Evolutionary conservation across 2,113 vertebrate species (phyloP).

Genomic region (Strigops habroptila): DNA sequence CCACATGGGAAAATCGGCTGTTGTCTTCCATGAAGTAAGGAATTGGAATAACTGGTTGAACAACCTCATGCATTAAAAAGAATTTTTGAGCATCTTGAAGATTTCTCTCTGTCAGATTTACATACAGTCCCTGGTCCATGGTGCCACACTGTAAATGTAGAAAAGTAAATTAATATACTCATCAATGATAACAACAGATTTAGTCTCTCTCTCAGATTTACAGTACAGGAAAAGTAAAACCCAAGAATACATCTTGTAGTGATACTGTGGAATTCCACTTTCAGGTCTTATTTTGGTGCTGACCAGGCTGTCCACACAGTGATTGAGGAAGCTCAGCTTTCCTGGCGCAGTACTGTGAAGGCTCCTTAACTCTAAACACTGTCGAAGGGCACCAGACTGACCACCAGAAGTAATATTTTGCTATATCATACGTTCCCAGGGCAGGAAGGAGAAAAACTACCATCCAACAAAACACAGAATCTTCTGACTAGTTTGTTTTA

Average conservation of each 20-base stretch:
- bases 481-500: background rate
- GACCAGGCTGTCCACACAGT: background rate
- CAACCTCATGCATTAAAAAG: slow-evolving; percentile 94
- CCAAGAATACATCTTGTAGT: background rate
- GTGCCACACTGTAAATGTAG: slow-evolving; percentile 86
- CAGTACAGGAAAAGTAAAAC: background rate
- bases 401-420: background rate
- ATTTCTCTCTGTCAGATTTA: slow-evolving; percentile 92
- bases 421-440: background rate
- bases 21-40: slow-evolving; percentile 96
- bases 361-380: background rate
- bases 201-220: background rate
- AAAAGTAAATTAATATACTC: background rate
- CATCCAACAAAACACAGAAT: background rate
- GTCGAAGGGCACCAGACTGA: background rate
- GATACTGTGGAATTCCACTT: background rate
- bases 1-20: slow-evolving; percentile 92
- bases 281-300: background rate
- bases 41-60: slow-evolving; percentile 86
- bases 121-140: slow-evolving; percentile 89
- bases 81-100: slow-evolving; percentile 97
- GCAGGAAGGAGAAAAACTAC: background rate
- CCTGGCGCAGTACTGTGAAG: background rate
- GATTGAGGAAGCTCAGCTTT: background rate
- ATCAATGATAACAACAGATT: background rate